A percentile compares a stretch with the other conserved stretches of the same genome.
Evolutionary conservation across 2,888 invertebrate genomes (phyloP).

Genomic region (Drosophila kuntzei): DNA sequence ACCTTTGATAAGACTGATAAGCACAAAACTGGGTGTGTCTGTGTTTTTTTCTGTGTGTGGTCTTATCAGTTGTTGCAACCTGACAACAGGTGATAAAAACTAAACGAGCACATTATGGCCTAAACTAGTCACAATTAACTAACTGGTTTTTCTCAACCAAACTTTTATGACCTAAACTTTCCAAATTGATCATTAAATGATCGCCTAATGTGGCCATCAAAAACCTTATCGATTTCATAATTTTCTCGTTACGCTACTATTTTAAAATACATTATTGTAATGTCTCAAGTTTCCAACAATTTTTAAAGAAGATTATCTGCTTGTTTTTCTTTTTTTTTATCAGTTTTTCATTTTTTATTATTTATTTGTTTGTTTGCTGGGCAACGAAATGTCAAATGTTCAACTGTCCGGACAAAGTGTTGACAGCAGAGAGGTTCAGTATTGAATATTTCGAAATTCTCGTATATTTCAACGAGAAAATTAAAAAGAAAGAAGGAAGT

Average conservation of each 20-base stretch:
- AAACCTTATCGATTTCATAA: conserved; percentile 46
- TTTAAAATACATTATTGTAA: conserved; percentile 45
- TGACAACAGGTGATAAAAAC: conserved; percentile 56
- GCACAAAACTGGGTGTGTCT: conserved; percentile 1
- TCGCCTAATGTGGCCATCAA: conserved; percentile 68
- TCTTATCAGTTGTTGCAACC: conserved; percentile 44
- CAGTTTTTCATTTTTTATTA: conserved; percentile 41
- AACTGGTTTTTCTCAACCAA: conserved; percentile 41
- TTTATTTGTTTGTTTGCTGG: conserved; percentile 56
- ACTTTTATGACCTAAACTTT: conserved; percentile 50
- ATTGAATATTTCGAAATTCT: conserved; percentile 26
- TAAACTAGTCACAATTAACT: conserved; percentile 22
- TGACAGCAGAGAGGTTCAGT: conserved; percentile 57
- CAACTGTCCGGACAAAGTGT: conserved; percentile 54
- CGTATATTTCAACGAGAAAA: conserved; percentile 7
- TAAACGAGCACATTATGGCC: conserved; percentile 31
- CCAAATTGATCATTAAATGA: conserved; percentile 40
- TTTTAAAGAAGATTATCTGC: conserved; percentile 14
- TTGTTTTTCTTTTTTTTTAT: conserved; percentile 53
- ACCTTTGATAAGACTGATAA: conserved; percentile 64
- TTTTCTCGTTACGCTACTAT: conserved; percentile 51
- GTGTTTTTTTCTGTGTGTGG: conserved; percentile 54
- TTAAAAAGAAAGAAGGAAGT: conserved; percentile 2
- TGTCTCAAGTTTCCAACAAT: conserved; percentile 38
- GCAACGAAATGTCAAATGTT: conserved; percentile 59